Evolutionary conservation across 2,888 invertebrate genomes (phyloP).

Genomic region (Hypena proboscidalis): DNA sequence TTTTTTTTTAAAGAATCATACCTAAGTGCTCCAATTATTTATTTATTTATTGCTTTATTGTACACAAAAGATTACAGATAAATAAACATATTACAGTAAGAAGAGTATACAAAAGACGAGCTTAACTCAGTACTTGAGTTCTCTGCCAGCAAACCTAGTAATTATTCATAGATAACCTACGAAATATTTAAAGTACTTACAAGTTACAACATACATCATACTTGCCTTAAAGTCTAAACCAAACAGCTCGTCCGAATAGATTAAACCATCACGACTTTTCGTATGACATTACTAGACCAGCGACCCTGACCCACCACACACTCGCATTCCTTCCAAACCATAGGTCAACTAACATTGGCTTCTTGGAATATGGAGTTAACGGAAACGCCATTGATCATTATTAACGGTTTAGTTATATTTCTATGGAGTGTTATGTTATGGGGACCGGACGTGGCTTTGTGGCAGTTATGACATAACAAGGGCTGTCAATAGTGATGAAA

Average conservation of each 20-base stretch:
- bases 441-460: conserved; percentile 34
- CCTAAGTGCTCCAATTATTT: too few relatives aligned
- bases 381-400: conserved; percentile 44
- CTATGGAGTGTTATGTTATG: conserved; percentile 31
- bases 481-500: too few relatives aligned
- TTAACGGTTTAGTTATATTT: conserved; percentile 41
- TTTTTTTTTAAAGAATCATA: too few relatives aligned
- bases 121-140: too few relatives aligned
- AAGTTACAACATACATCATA: neutral
- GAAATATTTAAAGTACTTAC: too few relatives aligned
- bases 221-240: neutral
- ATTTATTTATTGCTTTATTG: too few relatives aligned
- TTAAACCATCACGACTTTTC: conserved; percentile 10
- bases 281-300: conserved; percentile 3
- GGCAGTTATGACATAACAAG: conserved; percentile 14
- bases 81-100: too few relatives aligned
- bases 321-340: conserved; percentile 24
- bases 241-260: conserved; percentile 1
- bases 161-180: too few relatives aligned
- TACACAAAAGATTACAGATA: too few relatives aligned
- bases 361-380: conserved; percentile 21
- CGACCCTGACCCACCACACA: conserved; percentile 8
- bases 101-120: too few relatives aligned
- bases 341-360: conserved; percentile 27
- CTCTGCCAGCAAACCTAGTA: too few relatives aligned